Base-by-base conservation (phyloP, 2,888 invertebrate genomes). In the Cephus pygmeus region DNA sequence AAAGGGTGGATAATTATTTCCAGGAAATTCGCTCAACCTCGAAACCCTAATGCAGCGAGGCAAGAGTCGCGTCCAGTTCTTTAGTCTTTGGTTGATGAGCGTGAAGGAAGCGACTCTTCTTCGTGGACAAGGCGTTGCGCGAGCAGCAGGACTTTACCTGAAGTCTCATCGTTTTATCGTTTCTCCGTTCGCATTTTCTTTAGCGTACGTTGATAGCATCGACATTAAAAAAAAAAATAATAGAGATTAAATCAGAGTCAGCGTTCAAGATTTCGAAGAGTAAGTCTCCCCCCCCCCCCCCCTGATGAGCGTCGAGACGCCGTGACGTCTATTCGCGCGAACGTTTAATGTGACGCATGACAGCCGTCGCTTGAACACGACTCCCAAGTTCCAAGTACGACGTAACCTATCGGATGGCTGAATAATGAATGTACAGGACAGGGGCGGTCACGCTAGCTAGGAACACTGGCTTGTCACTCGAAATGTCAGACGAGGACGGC, bases 391-490 rank as follows among this genome's bases (percentile, higher is more conserved):
- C 85, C 85, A 85, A 86, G 85, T 80, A 78, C 85, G 86, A 85
- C 86, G 86, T 86, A 88, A 87, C 87, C 87, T 88, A 89, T 89
- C 84, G 89, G 87, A 86, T 83, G 83, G 77, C 77, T 91, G 89
- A 91, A 91, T 91, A 91, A 91, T 91, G 87, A 89, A 91, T 90
- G 86, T 84, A 79, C 87, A 87, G 86, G 86, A 87, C 88, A 86
- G 85, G 75, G 84, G 82, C 87, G 90, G 90, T 90, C 90, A 90
- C 90, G 89, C 89, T 88, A 89, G 75, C 87, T 85, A 86, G 85
- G 84, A 88, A 89, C 88, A 87, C 87, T 83, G 84, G 85, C 90
- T 88, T 91, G 91, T 91, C 91, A 90, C 90, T 90, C 89, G 87
- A 90, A 89, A 90, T 87, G 90, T 90, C 90, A 90, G 88, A 86